These are phyloP conservation scores for Leucoptera coffeella DNA, from an alignment of 2,888 invertebrate species.

Conservation along the genomic window DNA sequence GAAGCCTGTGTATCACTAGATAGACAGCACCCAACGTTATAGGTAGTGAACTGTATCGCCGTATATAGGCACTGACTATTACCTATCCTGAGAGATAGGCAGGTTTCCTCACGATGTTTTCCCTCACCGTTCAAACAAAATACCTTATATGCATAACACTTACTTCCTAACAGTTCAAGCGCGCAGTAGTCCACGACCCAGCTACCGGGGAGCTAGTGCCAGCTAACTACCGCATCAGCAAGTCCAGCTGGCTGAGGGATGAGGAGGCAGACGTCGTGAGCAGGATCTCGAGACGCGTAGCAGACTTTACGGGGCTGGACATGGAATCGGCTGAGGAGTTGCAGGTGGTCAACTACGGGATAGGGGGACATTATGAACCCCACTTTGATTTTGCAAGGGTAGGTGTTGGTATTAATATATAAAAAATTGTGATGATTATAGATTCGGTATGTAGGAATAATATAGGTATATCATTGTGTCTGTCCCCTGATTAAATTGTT, in stretches of 20 bases:
- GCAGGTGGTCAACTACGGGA: constrained; percentile 97
- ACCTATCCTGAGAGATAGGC: too few species aligned
- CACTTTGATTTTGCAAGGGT: constrained; percentile 73
- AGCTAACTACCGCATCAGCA: constrained; percentile 94
- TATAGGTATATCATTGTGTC: too few species aligned
- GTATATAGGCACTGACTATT: too few species aligned
- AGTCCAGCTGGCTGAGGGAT: constrained; percentile 92
- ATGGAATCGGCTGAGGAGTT: constrained; percentile 90
- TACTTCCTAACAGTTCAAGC: constrained; percentile 68
- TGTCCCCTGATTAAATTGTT: too few species aligned
- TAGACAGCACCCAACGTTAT: too few species aligned
- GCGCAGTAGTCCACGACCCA: constrained; percentile 94
- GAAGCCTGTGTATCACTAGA: too few species aligned
- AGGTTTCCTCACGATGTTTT: too few species aligned
- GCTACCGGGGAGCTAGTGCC: constrained; percentile 86
- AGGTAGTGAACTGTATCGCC: too few species aligned
- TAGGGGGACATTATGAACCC: constrained; percentile 98
- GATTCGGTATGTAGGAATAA: too few species aligned
- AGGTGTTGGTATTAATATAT: too few species aligned
- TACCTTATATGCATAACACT: constrained; percentile 3
- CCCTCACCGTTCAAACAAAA: too few species aligned
- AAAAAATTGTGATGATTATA: too few species aligned
- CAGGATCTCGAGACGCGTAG: constrained; percentile 70
- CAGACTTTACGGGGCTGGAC: constrained; percentile 80
- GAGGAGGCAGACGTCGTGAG: constrained; percentile 71